phyloP scores from a whole-genome alignment of 2,888 invertebrate genomes.

The Salticus scenicus region DNA sequence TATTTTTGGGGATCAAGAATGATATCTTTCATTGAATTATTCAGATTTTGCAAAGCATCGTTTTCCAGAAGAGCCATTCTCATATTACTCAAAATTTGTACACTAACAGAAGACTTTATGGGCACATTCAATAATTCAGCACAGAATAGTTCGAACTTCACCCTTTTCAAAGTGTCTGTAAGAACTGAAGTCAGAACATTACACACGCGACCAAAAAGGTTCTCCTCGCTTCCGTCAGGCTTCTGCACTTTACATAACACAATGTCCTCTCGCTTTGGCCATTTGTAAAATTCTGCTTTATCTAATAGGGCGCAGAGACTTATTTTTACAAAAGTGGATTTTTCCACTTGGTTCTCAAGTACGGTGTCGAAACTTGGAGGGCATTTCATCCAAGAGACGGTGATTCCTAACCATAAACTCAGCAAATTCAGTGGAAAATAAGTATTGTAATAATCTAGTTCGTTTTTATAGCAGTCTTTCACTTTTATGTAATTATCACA shows the following conservation, averaged over 20 bases:
- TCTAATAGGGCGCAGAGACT: too few relatives aligned
- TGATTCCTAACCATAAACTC: neutral
- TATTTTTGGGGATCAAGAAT: neutral
- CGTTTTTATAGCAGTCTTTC: neutral
- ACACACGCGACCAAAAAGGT: neutral
- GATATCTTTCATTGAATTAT: neutral
- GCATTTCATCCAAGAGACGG: neutral
- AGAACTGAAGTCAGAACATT: neutral
- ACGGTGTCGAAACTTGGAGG: neutral
- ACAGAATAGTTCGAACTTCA: neutral
- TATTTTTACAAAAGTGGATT: neutral
- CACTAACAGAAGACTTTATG: neutral
- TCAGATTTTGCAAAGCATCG: neutral
- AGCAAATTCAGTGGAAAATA: neutral
- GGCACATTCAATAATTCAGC: neutral
- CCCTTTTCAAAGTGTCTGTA: neutral
- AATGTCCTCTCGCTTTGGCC: neutral
- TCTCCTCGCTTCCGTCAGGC: neutral
- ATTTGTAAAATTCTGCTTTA: neutral
- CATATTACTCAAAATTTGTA: neutral
- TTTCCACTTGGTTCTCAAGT: neutral
- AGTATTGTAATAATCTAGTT: neutral
- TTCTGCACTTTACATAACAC: neutral
- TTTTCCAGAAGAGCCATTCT: neutral
- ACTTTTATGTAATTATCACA: neutral